Conservation (phyloP, 1,140 invertebrate genomes). For the Halesus radiatus region DNA sequence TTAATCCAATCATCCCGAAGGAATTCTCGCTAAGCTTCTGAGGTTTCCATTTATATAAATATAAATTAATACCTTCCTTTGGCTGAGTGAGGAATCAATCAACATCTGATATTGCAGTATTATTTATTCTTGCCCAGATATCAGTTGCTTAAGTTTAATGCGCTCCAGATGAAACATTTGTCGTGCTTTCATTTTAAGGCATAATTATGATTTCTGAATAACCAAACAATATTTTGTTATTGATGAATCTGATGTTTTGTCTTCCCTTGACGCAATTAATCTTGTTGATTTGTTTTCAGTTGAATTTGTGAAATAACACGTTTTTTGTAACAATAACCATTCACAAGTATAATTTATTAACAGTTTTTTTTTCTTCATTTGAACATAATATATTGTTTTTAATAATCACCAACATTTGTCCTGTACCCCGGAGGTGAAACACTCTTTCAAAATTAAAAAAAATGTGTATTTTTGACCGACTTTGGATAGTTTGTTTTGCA, state of each 20-base stretch:
- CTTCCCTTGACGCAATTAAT: conserved; percentile 38
- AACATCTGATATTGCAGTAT: conserved; percentile 9
- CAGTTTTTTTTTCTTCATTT: conserved; percentile 18
- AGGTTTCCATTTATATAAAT: conserved; percentile 4
- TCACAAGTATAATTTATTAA: conserved; percentile 27
- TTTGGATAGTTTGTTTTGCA: not conserved
- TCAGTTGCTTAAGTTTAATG: conserved; percentile 14
- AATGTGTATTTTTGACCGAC: not conserved
- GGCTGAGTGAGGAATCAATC: conserved; percentile 26
- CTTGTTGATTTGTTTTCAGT: conserved; percentile 34
- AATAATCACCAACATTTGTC: conserved; percentile 14
- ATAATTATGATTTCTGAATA: conserved; percentile 8
- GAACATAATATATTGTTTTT: conserved; percentile 19
- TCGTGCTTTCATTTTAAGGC: not conserved
- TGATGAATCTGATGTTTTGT: conserved; percentile 26
- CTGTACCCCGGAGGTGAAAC: conserved; percentile 21
- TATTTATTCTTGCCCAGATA: not conserved
- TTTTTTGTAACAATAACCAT: conserved; percentile 35
- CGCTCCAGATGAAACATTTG: not conserved
- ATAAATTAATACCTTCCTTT: not conserved
- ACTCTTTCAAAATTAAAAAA: not conserved
- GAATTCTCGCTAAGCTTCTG: conserved; percentile 14
- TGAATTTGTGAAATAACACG: conserved; percentile 41
- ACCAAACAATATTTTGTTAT: conserved; percentile 9
- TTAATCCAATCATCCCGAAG: conserved; percentile 34